Evolutionary conservation across 2,797 vertebrate genomes (phyloP).

Genomic region (Rachycentron canadum): DNA sequence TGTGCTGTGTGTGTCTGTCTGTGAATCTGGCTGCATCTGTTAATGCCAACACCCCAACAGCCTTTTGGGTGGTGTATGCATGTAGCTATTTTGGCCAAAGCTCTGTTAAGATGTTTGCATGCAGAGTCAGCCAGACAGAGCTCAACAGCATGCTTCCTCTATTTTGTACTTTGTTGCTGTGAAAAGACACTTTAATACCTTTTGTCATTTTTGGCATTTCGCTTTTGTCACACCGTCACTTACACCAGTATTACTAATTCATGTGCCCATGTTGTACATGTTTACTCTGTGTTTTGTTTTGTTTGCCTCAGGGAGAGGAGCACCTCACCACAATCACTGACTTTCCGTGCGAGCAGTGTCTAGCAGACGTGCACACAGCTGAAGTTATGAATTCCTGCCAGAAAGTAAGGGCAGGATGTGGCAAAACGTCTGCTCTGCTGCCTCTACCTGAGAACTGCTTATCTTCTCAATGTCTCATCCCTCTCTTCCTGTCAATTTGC

Average conservation of each 20-base stretch:
- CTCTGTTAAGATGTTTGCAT: slow-evolving; percentile 30
- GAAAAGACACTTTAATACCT: slow-evolving; percentile 10
- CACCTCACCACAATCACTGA: slow-evolving; percentile 53
- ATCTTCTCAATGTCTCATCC: slow-evolving; percentile 44
- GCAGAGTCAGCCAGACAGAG: slow-evolving; percentile 8
- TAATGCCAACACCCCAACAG: slow-evolving; percentile 59
- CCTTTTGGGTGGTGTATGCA: slow-evolving; percentile 53
- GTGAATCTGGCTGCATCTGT: slow-evolving; percentile 70
- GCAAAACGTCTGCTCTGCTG: slow-evolving; percentile 49
- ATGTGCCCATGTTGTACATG: slow-evolving; percentile 1
- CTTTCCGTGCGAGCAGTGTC: slow-evolving; percentile 39
- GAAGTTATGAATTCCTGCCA: slow-evolving; percentile 49
- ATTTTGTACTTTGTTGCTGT: background rate
- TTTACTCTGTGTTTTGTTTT: slow-evolving; percentile 14
- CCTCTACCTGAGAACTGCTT: slow-evolving; percentile 61
- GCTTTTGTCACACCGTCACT: slow-evolving; percentile 20
- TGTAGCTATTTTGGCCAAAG: slow-evolving; percentile 46
- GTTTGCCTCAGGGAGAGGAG: slow-evolving; percentile 42
- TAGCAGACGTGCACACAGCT: slow-evolving; percentile 25
- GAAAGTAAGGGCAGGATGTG: slow-evolving; percentile 76
- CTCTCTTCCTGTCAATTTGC: slow-evolving; percentile 49
- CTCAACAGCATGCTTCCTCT: slow-evolving; percentile 11
- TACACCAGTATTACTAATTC: slow-evolving; percentile 23
- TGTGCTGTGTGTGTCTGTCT: slow-evolving; percentile 54
- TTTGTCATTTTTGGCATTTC: background rate